These are phyloP conservation scores for Cantharis flavilabris DNA, from an alignment of 2,888 invertebrate species.

Conservation along the genomic window DNA sequence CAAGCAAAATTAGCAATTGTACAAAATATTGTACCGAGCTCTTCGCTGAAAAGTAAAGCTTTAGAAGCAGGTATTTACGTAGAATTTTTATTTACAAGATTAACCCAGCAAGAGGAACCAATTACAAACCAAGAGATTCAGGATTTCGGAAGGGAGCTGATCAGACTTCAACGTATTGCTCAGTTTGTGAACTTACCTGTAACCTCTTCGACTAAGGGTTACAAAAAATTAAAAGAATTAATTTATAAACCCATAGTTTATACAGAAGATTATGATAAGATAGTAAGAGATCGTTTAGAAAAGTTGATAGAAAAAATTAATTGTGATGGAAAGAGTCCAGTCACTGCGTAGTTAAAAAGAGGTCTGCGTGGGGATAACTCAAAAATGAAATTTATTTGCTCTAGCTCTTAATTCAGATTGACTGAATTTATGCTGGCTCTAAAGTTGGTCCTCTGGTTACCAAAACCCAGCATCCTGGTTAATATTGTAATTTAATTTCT, in stretches of 20 bases:
- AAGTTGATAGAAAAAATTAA: too few species aligned
- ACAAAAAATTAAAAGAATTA: slow-evolving; percentile 10
- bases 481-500: too few species aligned
- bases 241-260: slow-evolving; percentile 32
- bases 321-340: too few species aligned
- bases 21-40: background rate
- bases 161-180: slow-evolving; percentile 41
- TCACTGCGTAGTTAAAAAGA: too few species aligned
- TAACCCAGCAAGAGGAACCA: background rate
- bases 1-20: background rate
- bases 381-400: too few species aligned
- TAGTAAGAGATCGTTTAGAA: slow-evolving; percentile 25
- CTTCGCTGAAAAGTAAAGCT: too few species aligned
- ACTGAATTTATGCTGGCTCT: too few species aligned
- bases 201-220: background rate
- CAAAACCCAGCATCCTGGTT: too few species aligned
- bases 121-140: slow-evolving; percentile 46
- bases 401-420: too few species aligned
- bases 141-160: slow-evolving; percentile 46
- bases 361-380: too few species aligned
- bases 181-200: slow-evolving; percentile 34
- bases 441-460: too few species aligned
- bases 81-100: background rate
- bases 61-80: background rate
- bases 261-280: slow-evolving; percentile 26